Evolutionary conservation across 2,797 vertebrate genomes (phyloP), one percentile per base, ranked within the genome.

Genomic region (Cyclura pinguis): DNA sequence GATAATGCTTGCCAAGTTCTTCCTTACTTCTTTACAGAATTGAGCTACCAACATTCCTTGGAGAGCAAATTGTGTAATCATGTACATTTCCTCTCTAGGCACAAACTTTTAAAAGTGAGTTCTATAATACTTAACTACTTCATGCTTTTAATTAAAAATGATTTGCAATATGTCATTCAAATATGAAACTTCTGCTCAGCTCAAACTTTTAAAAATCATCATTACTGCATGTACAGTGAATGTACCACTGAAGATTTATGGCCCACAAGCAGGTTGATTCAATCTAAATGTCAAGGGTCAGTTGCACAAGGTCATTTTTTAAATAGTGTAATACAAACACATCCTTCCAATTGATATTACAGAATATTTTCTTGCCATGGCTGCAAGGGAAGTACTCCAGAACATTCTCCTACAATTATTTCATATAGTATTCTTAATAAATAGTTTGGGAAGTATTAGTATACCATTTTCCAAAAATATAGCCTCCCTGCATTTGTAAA

Each of bases 341-440:
- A 69, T 87, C 72, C 80, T 84, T 87, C 24, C 72, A 77, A 67
- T 47, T 88, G 87, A 84, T 78, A 81, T 47, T 88, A 14, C 89
- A 93, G 20, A 81, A 94, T 89, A 90, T 84, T 13, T 89, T 90
- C 88, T 4, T 92, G 91, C 89, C 85, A 92, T 91, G 92, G 92
- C 6, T 88, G 89, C 29, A 90, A 55, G 1, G 16, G 89, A 94
- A 78, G 72, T 91, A 93, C 91, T 92, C 42, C 91, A 93, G 74
- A 87, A 38, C 8, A 84, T 29, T 93, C 4, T 88, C 87, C 89
- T 92, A 69, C 87, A 59, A 67, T 82, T n/a, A 73, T 78, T 89
- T 74, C 57, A 81, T 14, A 85, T 24, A 1, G 0, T 57, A 92
- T 90, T 95, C 88, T 76, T 86, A 86, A 89, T 74, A 91, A 89